Base-by-base conservation (phyloP, 2,888 invertebrate genomes). In the Cosmia pyralina region DNA sequence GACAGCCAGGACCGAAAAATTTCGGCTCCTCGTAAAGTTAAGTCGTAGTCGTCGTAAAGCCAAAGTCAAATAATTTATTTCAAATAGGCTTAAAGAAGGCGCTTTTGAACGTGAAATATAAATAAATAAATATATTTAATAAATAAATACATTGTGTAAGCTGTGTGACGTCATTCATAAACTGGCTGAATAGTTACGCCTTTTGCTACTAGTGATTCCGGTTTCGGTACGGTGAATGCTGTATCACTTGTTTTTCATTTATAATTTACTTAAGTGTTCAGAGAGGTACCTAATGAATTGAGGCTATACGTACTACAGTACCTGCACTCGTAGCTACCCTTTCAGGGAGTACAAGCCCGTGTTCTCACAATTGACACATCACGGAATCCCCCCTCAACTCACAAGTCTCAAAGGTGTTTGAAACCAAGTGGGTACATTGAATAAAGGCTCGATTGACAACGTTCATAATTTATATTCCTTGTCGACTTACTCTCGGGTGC, bases 391-490 rank as follows among this genome's bases (percentile, higher is more conserved):
- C 17, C n/a, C 52, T 19, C 34, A 22, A 4, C 46, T 63, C 41
- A 17, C 38, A 52, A 46, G 64, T 34, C 44, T 67, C 55, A 19
- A 46, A 73, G 59, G 67, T 65, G 62, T 66, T 72, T 19, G 50
- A 64, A 52, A 57, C 19, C 50, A 68, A 73, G 41, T 64, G 50
- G 58, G 59, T 65, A 78, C 72, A 78, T 74, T 81, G 76, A 77
- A 77, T 72, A 69, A 77, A 72, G 66, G 75, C 57, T 67, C 73
- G 75, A 79, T 84, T 82, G 75, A 75, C 72, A 79, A 44, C 63
- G 50, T 85, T 83, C 75, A 82, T 85, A 79, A 82, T 85, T 85
- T 76, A 84, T 79, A 82, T 82, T 77, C 67, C 48, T 70, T 63
- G 75, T 69, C 63, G 72, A 64, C 62, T 66, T 58, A 44, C 77